Evolutionary conservation across 2,888 invertebrate species (phyloP).

Genomic region (Apodemia duryi): DNA sequence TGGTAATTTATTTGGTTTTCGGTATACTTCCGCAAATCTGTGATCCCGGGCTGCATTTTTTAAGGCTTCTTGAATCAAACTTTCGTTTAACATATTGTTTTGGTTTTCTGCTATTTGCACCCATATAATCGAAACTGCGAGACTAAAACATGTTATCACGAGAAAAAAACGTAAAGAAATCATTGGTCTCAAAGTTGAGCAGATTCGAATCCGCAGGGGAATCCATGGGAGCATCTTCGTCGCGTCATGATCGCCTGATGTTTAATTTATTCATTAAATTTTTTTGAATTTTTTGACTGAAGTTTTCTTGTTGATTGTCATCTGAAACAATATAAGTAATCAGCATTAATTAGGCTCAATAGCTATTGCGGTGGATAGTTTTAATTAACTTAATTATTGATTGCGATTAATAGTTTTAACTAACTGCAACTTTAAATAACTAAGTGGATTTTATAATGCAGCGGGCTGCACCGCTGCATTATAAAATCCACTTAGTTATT

Average conservation of each 20-base stretch:
- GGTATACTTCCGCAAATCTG: conserved; percentile 53
- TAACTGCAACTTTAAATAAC: not conserved
- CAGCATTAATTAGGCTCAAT: not conserved
- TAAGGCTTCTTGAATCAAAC: conserved; percentile 48
- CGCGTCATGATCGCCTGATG: not conserved
- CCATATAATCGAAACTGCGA: conserved; percentile 45
- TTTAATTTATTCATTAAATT: not conserved
- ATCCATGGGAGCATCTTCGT: not conserved
- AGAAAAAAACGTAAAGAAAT: conserved; percentile 44
- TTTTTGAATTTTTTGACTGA: not conserved
- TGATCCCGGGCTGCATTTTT: conserved; percentile 50
- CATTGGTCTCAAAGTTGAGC: conserved; percentile 38
- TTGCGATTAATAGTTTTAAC: not conserved
- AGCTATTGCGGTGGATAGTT: not conserved
- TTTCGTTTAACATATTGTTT: conserved; percentile 35
- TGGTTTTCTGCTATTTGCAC: conserved; percentile 39
- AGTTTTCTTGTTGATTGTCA: not conserved
- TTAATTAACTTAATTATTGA: not conserved
- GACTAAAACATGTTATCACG: conserved; percentile 43
- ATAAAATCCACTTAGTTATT: too few species aligned
- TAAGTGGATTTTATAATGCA: too few species aligned
- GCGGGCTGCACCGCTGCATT: too few species aligned
- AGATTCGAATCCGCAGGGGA: not conserved
- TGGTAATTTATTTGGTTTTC: conserved; percentile 44
- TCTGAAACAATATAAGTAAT: not conserved